These are phyloP conservation scores for Drosophila nr. perissopoda DNA, from an alignment of 2,888 invertebrate genomes.

Conservation along the genomic window DNA sequence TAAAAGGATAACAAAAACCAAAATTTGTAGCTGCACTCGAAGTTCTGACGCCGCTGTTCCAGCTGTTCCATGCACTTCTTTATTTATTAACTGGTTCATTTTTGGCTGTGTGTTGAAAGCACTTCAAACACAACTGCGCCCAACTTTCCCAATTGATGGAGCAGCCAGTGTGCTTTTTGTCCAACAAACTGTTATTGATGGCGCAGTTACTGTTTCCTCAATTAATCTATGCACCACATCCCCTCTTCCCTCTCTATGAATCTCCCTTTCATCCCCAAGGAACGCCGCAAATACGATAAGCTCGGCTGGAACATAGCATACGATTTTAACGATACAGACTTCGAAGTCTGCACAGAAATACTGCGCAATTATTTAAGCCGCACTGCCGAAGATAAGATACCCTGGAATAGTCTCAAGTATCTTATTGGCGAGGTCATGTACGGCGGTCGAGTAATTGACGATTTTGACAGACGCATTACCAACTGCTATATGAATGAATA, in stretches of 20 bases:
- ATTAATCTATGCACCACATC: conserved; percentile 36
- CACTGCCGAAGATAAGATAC: conserved; percentile 88
- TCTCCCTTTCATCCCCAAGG: conserved; percentile 85
- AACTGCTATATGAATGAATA: conserved; percentile 97
- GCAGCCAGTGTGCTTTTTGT: conserved; percentile 35
- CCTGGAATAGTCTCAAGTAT: conserved; percentile 96
- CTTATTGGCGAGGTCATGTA: conserved; percentile 98
- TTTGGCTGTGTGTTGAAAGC: conserved; percentile 64
- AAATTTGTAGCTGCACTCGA: conserved; percentile 43
- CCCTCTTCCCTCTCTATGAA: conserved; percentile 1
- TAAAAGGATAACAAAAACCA: conserved; percentile 9
- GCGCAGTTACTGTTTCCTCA: conserved; percentile 32
- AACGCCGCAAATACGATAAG: conserved; percentile 96
- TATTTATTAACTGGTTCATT: conserved; percentile 77
- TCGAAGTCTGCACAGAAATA: conserved; percentile 94
- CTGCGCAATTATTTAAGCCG: conserved; percentile 93
- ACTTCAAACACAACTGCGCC: conserved; percentile 55
- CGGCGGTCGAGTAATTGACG: conserved; percentile 96
- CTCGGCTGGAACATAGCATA: conserved; percentile 97
- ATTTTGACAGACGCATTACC: conserved; percentile 94
- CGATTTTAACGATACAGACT: conserved; percentile 97
- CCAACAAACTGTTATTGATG: conserved; percentile 72
- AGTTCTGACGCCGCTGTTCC: conserved; percentile 31
- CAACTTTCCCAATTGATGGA: conserved; percentile 58
- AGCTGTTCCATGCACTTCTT: conserved; percentile 51